Evolutionary conservation across 2,888 invertebrate species (phyloP), one percentile per base, ranked within the genome.

Genomic region (Meteorus cinctellus): DNA sequence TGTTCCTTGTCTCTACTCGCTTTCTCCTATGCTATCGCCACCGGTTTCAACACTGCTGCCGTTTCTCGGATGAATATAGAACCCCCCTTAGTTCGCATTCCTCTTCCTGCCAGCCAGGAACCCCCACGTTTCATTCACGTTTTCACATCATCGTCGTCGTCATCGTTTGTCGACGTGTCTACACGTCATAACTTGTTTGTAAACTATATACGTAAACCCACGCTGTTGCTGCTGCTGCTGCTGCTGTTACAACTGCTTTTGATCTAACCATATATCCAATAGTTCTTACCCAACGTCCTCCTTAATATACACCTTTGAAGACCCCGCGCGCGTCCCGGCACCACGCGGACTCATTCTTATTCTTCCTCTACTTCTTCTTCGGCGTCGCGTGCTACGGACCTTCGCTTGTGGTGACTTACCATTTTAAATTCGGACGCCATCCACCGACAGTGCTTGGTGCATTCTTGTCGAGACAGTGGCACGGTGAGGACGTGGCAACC

Each of bases 41-140:
- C 62, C 69, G 65, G 62, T 63, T 71, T 81, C 83, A 80, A 83
- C 85, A 82, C 81, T 76, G 80, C 77, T 83, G 55, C 83, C 86
- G 86, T 86, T 86, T 84, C 86, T 86, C 84, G 85, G 86, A 88
- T 87, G 87, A 86, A 87, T 88, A 88, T 86, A 85, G 85, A 83
- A 83, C 82, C 81, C 81, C 87, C 87, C 88, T 88, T 88, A 88
- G 88, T 88, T 87, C 87, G 88, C 88, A 87, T 87, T 88, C 86
- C 87, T 88, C 89, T 86, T 86, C 89, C 89, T 88, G 88, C 85
- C 87, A 83, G 88, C 87, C 85, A 88, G 86, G 86, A 89, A 88
- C 85, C 86, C 34, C 66, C 34, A 29, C 41, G 67, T 48, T 72
- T 65, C 62, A 48, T 63, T 62, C 45, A 62, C 51, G 59, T 55